phyloP scores from a whole-genome alignment of 2,888 invertebrate species.

The Ceratothoa steindachneri region DNA sequence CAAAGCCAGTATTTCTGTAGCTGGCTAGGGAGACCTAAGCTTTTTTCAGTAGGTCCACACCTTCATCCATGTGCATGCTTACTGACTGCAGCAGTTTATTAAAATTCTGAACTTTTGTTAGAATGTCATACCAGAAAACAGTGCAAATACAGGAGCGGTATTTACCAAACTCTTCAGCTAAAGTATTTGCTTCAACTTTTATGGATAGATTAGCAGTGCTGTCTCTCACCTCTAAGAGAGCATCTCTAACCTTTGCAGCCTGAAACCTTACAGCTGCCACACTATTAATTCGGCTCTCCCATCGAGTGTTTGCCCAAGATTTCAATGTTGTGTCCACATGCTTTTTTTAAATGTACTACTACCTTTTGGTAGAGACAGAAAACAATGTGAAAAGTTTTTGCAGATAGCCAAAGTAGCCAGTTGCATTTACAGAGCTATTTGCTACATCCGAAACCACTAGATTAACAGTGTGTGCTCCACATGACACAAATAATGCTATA shows the following conservation, averaged over 20 bases:
- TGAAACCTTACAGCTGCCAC: constrained; percentile 6
- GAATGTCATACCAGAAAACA: constrained; percentile 15
- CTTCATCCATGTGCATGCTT: constrained; percentile 20
- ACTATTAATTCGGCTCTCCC: constrained; percentile 14
- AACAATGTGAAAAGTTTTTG: constrained; percentile 34
- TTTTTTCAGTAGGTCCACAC: constrained; percentile 9
- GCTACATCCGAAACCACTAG: constrained; percentile 32
- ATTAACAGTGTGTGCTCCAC: constrained; percentile 31
- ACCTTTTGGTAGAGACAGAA: constrained; percentile 19
- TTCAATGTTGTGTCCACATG: constrained; percentile 23
- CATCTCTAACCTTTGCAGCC: constrained; percentile 5
- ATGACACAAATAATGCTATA: constrained; percentile 29
- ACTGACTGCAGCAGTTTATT: constrained; percentile 18
- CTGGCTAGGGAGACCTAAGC: not conserved
- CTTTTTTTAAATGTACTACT: constrained; percentile 11
- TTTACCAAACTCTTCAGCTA: not conserved
- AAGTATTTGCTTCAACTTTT: not conserved
- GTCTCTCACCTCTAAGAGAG: constrained; percentile 8
- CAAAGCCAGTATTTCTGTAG: constrained; percentile 1
- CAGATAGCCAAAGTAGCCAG: constrained; percentile 31
- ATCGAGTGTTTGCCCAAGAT: constrained; percentile 16
- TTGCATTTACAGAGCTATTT: constrained; percentile 22
- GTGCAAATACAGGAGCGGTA: not conserved
- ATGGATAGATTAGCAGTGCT: not conserved
- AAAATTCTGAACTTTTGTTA: constrained; percentile 11